A percentile compares a stretch with the other conserved stretches of the same genome.
These are phyloP conservation scores for Panthera tigris DNA, from an alignment of 2,113 vertebrate species.

Conservation along the genomic window DNA sequence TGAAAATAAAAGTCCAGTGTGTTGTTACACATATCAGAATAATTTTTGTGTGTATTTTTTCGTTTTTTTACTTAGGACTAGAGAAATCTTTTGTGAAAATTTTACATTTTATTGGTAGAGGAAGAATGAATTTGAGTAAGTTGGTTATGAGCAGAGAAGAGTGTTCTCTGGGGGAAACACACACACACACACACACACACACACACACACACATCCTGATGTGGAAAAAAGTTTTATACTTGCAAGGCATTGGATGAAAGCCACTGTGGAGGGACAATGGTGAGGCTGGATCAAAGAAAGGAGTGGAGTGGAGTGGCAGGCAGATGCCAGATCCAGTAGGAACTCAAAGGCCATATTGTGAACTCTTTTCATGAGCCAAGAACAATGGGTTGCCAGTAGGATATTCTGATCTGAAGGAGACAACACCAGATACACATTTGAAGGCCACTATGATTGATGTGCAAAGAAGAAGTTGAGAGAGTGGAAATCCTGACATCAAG, in stretches of 20 bases:
- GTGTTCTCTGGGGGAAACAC: neutral
- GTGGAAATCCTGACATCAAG: neutral
- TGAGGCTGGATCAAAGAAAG: neutral
- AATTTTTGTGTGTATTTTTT: neutral
- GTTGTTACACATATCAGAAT: neutral
- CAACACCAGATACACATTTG: neutral
- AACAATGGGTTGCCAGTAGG: neutral
- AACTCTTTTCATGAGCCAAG: neutral
- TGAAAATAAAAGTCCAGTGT: neutral
- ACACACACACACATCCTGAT: neutral
- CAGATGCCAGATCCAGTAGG: too few relatives aligned
- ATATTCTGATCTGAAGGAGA: neutral
- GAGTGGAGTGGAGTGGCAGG: rapidly evolving
- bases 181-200: neutral
- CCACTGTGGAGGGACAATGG: neutral
- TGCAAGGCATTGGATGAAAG: neutral
- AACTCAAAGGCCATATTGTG: neutral
- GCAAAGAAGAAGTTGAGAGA: neutral
- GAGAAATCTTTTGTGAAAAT: neutral
- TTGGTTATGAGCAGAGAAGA: neutral
- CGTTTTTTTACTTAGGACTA: neutral
- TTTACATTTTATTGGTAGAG: neutral
- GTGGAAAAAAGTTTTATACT: neutral
- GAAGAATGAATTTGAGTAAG: neutral
- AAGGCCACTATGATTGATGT: neutral